Evolutionary conservation across 2,888 invertebrate genomes (phyloP), one percentile per base, ranked within the genome.

Genomic region (Baronia brevicornis): DNA sequence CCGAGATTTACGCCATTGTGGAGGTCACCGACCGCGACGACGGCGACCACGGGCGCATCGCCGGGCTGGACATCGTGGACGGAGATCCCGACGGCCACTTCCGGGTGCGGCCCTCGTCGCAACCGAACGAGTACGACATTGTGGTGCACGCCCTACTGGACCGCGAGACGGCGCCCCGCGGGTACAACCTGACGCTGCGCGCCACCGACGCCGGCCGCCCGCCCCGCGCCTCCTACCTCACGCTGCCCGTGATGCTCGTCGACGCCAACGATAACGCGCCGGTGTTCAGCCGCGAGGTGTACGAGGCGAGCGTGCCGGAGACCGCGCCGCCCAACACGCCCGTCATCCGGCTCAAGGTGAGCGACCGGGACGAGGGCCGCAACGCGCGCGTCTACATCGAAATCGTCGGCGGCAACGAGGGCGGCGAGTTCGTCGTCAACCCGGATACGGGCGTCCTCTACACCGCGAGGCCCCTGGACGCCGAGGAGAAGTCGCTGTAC

Each of bases 71-170:
- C 51, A 95, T 97, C 35, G 91, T 94, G 3, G 93, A 93, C 43
- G 96, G 97, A 0, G 96, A 96, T 69, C 92, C 95, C 0, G 93
- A 95, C 49, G 94, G 95, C 0, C 92, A 94, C 70, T 96, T 97
- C 71, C 86, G 92, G 29, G 90, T 97, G 31, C 61, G 72, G 1
- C 82, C 88, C 24, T 87, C 90, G 0, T 84, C 88, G 12, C 87
- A 87, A 51, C 70, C 78, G 3, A 90, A 90, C 26, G 93, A 94
- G 68, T 94, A 87, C 67, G 92, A 92, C 55, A 91, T 97, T 41
- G 89, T 93, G 44, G 91, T 94, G 14, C 87, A 92, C 43, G 89
- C 91, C 39, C 75, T 92, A 33, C 74, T 95, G 29, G 93, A 94
- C 60, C 86, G 94, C n/a, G 93, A 93, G 61, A 82, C 84, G 15